Base-by-base conservation (phyloP, 2,888 invertebrate genomes). In the Epistrophe eligans region DNA sequence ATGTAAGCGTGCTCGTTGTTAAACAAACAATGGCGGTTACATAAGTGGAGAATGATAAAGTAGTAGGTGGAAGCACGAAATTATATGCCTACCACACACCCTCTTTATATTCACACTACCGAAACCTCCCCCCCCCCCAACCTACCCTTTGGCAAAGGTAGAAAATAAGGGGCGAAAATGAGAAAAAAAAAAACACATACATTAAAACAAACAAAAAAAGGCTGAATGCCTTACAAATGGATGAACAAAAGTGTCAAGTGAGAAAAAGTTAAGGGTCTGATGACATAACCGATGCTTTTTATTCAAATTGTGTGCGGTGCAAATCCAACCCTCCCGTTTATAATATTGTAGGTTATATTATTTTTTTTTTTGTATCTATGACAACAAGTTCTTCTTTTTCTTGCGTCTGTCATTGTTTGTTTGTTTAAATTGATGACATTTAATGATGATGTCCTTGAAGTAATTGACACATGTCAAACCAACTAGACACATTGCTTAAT, bases 1-100 rank as follows among this genome's bases (percentile, higher is more conserved):
- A 76, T 74, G 74, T 45, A 48, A 70, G 48, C 83, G 45, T 72
- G 48, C 73, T 80, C 80, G 80, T 80, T 74, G 80, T 80, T 74
- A 80, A 24, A 38, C 60, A 60, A 60, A 67, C 67, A 74, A 70
- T 58, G 17, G 67, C 45, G 67, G 45, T 50, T 50, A 35, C 35
- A 35, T 35, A 50, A 60, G 77, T 60, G n/a, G 38, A 38, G 48
- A 43, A 58, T 40, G 50, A 58, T 77, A 35, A 67, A 67, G 35
- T 38, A 38, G 19, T 19, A 50, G 57, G 57, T 35, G 45, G 24
- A 28, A 76, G 45, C 19, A 76, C 2, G 2, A 43, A 43, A 15
- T n/a, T 43, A 9, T 62, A 17, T 58, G 35, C 58, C 58, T 58
- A 55, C 28, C 24, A 40, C n/a, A 17, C 17, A 17, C 10, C 55